Base-by-base conservation (phyloP, 2,888 invertebrate genomes). In the Empis stercorea region DNA sequence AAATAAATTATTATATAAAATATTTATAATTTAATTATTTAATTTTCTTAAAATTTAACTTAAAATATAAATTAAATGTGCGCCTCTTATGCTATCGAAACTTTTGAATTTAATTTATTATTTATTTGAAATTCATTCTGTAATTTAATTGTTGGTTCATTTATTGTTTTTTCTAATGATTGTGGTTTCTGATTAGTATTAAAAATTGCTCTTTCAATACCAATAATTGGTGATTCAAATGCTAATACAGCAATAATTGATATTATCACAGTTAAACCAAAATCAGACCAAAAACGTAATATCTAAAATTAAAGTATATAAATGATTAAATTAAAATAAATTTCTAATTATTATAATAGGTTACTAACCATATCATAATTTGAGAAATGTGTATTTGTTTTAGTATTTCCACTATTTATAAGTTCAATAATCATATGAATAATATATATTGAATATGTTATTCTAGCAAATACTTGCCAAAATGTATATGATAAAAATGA, bases 141-240 rank as follows among this genome's bases (percentile, higher is more conserved):
- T 20, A 20, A 20, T 20, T 20, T 20, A 20, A 20, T n/a, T n/a
- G n/a, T n/a, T n/a, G n/a, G n/a, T n/a, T n/a, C n/a, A 20, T 20
- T 20, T 20, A 20, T 20, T 20, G 5, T 27, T 27, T n/a, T n/a
- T n/a, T n/a, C n/a, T n/a, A n/a, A n/a, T 27, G 23, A 9, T 9
- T 27, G 23, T 27, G 23, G 7, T 27, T 20, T 5, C 3, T 4
- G 9, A 27, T 27, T 27, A 6, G 7, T 27, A 7, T 27, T 27
- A 34, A 34, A 34, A 2, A 34, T 34, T 13, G n/a, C 34, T 13
- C 68, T 71, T 52, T 72, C 73, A 42, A 74, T 61, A 32, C 66
- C 64, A 42, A 71, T 54, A 50, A 72, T 63, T 4, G 74, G 74
- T 1, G 72, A 63, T 56, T 74, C 74, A 51, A 74, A 73, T 14